These are phyloP conservation scores for Zaprionus davidi DNA, from an alignment of 1,140 invertebrate genomes.

Conservation along the genomic window DNA sequence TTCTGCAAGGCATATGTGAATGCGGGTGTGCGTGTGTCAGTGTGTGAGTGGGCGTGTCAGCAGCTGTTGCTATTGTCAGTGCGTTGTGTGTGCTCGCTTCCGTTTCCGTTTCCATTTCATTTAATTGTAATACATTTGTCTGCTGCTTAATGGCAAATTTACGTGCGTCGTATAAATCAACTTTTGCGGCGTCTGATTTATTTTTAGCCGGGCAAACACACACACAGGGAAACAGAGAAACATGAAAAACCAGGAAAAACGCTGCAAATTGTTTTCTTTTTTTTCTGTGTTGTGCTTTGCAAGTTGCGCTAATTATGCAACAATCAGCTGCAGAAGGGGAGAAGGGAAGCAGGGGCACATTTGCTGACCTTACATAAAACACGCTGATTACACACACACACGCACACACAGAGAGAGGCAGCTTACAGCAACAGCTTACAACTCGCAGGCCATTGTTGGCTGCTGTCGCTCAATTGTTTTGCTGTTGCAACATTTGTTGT, in stretches of 20 bases:
- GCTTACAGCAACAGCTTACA: slow-evolving; percentile 36
- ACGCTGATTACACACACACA: slow-evolving; percentile 47
- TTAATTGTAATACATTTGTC: slow-evolving; percentile 81
- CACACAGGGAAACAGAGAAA: neutral
- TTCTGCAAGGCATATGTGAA: slow-evolving; percentile 37
- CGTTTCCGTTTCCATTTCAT: slow-evolving; percentile 66
- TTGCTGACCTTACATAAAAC: slow-evolving; percentile 48
- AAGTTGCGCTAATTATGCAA: slow-evolving; percentile 65
- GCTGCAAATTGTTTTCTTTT: slow-evolving; percentile 61
- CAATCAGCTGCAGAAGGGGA: slow-evolving; percentile 44
- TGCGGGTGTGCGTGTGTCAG: slow-evolving; percentile 10
- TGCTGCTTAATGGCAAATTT: slow-evolving; percentile 76
- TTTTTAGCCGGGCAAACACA: slow-evolving; percentile 49
- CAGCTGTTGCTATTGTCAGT: slow-evolving; percentile 67
- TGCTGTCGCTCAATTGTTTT: slow-evolving; percentile 43
- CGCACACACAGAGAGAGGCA: neutral
- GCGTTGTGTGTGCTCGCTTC: neutral
- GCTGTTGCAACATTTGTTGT: slow-evolving; percentile 26
- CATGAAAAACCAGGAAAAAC: slow-evolving; percentile 28
- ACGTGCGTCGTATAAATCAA: slow-evolving; percentile 78
- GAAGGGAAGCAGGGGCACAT: neutral
- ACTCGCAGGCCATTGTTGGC: slow-evolving; percentile 37
- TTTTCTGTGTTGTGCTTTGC: neutral
- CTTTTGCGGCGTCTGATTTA: slow-evolving; percentile 70
- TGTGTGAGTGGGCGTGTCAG: slow-evolving; percentile 30